Evolutionary conservation across 2,113 vertebrate genomes (phyloP), one percentile per base, ranked within the genome.

Genomic region (Oreochromis aureus): DNA sequence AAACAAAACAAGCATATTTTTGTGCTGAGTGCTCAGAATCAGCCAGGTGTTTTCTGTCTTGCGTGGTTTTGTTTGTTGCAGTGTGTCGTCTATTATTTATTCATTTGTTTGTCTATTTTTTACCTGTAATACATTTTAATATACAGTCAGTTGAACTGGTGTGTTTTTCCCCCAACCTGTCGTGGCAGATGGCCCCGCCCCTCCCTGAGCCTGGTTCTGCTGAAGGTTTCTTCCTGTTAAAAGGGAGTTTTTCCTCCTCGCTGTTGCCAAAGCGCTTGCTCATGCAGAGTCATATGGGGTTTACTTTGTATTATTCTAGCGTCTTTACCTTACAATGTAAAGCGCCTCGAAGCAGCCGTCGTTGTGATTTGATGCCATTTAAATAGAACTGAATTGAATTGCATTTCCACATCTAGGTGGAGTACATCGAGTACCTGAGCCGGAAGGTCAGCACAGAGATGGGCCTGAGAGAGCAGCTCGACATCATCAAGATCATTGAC

Each of bases 401-500:
- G 44, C 5, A 51, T 69, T 12, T 80, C 5, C 6, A 2, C 48
- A 24, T 87, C n/a, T 90, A 99, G 99, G 99, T 99, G 95, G 99
- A 99, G 96, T 99, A 99, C 95, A 99, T 99, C 39, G 99, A 99
- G 79, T 99, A 99, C 93, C 94, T 99, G 90, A 99, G 99, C 92
- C 97, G 98, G 32, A 99, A 98, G 95, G 98, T 99, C 87, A 99
- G 99, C 96, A 99, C 98, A 41, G 99, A 99, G 95, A 99, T 99
- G 99, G 98, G 98, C 53, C 97, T 99, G 89, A 96, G 98, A 85
- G 99, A 99, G 92, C 98, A 99, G 94, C 98, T 99, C 88, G 99
- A 99, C 95, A 99, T 99, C 93, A 99, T 99, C 95, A 99, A 99
- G 95, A 99, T 99, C 94, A 99, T 99, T 88, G 99, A 99, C 95